These are phyloP conservation scores for Drosophila picticornis DNA, from an alignment of 2,888 invertebrate species.

Conservation along the genomic window DNA sequence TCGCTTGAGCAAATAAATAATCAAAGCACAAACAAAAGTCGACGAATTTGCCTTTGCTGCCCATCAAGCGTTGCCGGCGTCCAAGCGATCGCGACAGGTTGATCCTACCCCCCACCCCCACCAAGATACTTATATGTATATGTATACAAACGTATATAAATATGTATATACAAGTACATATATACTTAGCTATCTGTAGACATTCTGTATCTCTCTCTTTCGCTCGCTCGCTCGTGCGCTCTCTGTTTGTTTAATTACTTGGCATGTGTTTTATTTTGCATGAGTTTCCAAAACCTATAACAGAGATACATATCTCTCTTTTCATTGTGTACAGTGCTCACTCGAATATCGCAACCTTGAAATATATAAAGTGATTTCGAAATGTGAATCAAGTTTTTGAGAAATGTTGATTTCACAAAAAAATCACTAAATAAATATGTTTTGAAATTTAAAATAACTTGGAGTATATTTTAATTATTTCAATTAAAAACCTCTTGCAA, in stretches of 20 bases:
- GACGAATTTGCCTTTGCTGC: slow-evolving; percentile 23
- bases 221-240: slow-evolving; percentile 2
- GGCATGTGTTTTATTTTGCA: slow-evolving; percentile 47
- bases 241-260: slow-evolving; percentile 51
- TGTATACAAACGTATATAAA: background rate
- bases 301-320: background rate
- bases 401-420: background rate
- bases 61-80: slow-evolving; percentile 46
- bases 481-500: background rate
- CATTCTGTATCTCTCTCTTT: slow-evolving; percentile 8
- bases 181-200: slow-evolving; percentile 24
- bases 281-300: slow-evolving; percentile 27
- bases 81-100: slow-evolving; percentile 38
- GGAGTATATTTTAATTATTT: background rate
- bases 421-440: background rate
- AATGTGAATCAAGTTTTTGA: background rate
- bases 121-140: background rate
- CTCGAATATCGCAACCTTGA: background rate
- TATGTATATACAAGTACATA: slow-evolving; percentile 3
- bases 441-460: background rate
- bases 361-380: background rate
- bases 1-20: slow-evolving; percentile 47
- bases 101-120: slow-evolving; percentile 9
- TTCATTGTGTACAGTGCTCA: slow-evolving; percentile 9
- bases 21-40: slow-evolving; percentile 39